phyloP scores from a whole-genome alignment of 2,888 invertebrate genomes.

The Tipula confusa region DNA sequence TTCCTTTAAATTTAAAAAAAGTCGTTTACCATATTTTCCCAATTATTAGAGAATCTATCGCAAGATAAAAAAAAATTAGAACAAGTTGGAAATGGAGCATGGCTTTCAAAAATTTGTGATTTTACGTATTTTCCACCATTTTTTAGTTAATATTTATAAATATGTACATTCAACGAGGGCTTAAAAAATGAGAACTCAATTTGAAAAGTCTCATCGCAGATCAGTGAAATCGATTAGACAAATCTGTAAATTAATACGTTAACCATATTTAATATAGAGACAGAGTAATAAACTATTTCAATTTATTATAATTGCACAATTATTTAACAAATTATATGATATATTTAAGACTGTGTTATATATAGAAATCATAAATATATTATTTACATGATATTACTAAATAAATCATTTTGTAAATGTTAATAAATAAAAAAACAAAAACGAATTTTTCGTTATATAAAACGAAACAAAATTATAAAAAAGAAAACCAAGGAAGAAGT shows the following conservation, averaged over 20 bases:
- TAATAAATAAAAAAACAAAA: neutral
- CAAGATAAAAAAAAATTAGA: too few relatives aligned
- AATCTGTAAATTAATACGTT: too few relatives aligned
- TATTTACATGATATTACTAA: neutral
- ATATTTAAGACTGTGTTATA: conserved; percentile 15
- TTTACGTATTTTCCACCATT: too few relatives aligned
- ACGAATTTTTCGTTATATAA: neutral
- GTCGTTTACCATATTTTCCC: too few relatives aligned
- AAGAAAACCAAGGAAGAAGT: neutral
- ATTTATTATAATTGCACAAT: neutral
- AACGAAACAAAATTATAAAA: neutral
- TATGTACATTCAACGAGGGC: neutral
- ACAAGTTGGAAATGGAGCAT: too few relatives aligned
- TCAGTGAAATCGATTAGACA: too few relatives aligned
- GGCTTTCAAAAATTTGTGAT: too few relatives aligned
- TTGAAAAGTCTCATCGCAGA: neutral
- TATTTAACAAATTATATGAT: neutral
- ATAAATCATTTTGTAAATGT: conserved; percentile 14
- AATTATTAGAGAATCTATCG: too few relatives aligned
- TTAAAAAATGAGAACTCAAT: neutral
- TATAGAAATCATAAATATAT: neutral
- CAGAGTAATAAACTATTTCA: neutral
- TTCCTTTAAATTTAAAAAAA: too few relatives aligned
- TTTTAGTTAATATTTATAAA: too few relatives aligned
- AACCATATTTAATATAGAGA: neutral